Base-by-base conservation (phyloP, 2,888 invertebrate genomes). In the Callosobruchus maculatus region DNA sequence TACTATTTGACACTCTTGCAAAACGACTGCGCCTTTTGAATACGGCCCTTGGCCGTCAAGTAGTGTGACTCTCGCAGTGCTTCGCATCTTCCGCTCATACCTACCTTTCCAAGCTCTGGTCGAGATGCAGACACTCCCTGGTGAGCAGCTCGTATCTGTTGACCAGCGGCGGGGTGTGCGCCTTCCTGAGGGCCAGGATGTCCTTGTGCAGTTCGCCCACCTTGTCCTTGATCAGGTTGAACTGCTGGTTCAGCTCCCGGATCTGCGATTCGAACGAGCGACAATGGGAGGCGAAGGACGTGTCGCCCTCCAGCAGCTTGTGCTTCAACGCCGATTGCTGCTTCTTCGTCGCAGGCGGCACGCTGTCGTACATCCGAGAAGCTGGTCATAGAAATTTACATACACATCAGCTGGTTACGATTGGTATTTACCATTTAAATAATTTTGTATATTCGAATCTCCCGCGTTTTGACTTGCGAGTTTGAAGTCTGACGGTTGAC, bases 151-250 rank as follows among this genome's bases (percentile, higher is more conserved):
- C 91, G 77, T 90, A 90, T 7, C 90, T 86, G 13, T 85, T 79
- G 0, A 82, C 78, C 30, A 87, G 75, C 0, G 87, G 87, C 5
- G 87, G 87, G 3, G 84, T 83, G 77, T 87, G 87, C 0, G 87
- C 87, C 77, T 86, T 86, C 22, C 92, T 88, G 31, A 93, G 86
- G 20, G 92, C 88, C 0, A 92, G 91, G 26, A 94, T 90, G 82
- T 94, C 94, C 72, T 78, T 80, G 82, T 94, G 93, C 30, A 93
- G 85, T 79, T 93, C 93, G 70, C 91, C 90, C 7, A 93, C 89
- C 76, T 91, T 89, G 74, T 92, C 91, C 81, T 91, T 91, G 2
- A 92, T 90, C 5, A 88, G 87, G 80, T 89, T 89, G 80, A 92
- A 87, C 82, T 92, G 90, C 77, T 90, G 89, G 79, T 90, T 90